Base-by-base conservation (phyloP, 2,113 vertebrate species). In the Xenus cinereus region DNA sequence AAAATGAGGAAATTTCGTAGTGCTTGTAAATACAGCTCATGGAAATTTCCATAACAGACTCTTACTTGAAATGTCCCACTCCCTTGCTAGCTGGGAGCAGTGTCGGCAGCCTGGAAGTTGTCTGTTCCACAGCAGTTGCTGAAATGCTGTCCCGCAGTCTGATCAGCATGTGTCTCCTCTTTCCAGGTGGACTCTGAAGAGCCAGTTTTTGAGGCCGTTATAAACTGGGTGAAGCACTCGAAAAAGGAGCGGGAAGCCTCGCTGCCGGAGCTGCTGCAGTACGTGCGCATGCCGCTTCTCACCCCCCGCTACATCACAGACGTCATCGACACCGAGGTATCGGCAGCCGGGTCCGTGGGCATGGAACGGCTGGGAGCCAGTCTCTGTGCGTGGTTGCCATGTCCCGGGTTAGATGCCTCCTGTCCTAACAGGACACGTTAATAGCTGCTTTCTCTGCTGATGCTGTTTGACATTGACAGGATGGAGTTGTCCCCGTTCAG, bases 281-380 rank as follows among this genome's bases (percentile, higher is more conserved):
- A 99, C 15, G 99, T 99, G 41, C 99, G 99, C 20, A 98, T 99
- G 99, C 99, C 99, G 3, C 98, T 99, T 37, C 98, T 99, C 87
- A 99, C 99, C 1, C 99, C 99, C 4, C 99, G 99, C 93, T 99
- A 99, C 98, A 99, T 99, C 96, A 99, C 99, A 0, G 99, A 99
- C 32, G 99, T 99, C 93, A 99, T 99, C 37, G 99, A 99, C 92
- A 98, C 99, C 3, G 99, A 99, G 99, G 99, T 99, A 97, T 97
- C 63, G 0, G 28, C 71, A 28, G 18, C 28, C 4, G 4, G 7
- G 13, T 6, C 28, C 13, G 0, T 1, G 41, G 54, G 14, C 48
- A 9, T 26, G 9, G 48, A 26, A 9, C 54, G 35, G 68, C 41
- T 24, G n/a, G 41, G 26, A 37, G 72, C 56, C 24, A 3, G 37